Base-by-base conservation (phyloP, 2,888 invertebrate species). In the Drosophila hamatofila region DNA sequence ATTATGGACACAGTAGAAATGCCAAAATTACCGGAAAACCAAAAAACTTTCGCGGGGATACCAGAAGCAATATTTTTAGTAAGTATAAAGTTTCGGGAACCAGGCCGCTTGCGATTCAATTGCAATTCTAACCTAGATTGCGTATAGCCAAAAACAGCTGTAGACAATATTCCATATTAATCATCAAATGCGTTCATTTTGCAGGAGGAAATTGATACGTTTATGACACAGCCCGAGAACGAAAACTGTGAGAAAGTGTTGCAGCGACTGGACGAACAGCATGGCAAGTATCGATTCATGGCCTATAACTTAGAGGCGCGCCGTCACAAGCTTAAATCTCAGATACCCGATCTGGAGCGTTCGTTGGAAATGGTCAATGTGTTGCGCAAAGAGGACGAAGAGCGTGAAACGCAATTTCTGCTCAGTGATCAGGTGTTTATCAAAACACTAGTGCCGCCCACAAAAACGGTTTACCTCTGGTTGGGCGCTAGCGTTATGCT, bases 231-330 rank as follows among this genome's bases (percentile, higher is more conserved):
- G 85, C 94, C 96, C 18, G 98, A 97, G 90, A 97, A 98, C 91
- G 95, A 95, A 56, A 95, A 96, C 74, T 97, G 96, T 3, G 98
- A 98, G 87, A 95, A 96, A 91, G 98, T 98, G 18, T 93, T 99
- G 59, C 96, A 96, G 89, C 95, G 94, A 88, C 94, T 99, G 69
- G 98, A 99, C 92, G 98, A 98, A 91, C 97, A 97, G 91, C 98
- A 98, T 93, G 96, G 96, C 70, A 98, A 99, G 94, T 99, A 99
- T 93, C 98, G 98, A 93, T 97, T 98, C 92, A 98, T 99, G 97
- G 99, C 99, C 93, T 96, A 96, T 87, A 98, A 98, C 92, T 94
- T 99, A 78, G 94, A 96, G 60, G 96, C 97, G 16, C 97, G 98
- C 87, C 96, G 97, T 80, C 95, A 96, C 88, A 95, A 98, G 92